Evolutionary conservation across 2,113 vertebrate species (phyloP).

Genomic region (Ailuropoda melanoleuca): DNA sequence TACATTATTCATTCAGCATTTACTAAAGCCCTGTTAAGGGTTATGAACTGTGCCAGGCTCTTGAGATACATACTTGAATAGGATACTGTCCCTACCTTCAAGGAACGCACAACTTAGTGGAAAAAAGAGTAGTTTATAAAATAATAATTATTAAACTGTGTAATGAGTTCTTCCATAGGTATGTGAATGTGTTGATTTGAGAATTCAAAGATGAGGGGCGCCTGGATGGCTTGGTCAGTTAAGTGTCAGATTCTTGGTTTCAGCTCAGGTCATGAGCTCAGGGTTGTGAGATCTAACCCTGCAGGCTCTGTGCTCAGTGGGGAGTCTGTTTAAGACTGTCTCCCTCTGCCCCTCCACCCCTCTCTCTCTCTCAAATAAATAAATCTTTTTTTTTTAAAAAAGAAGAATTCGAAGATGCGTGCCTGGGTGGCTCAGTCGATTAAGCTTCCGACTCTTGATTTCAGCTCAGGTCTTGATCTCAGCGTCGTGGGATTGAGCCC

Average conservation of each 20-base stretch:
- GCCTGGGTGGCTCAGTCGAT: background rate
- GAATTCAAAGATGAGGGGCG: background rate
- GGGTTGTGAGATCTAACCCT: background rate
- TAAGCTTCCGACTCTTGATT: background rate
- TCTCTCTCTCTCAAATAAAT: background rate
- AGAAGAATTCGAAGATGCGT: background rate
- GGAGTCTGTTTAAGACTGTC: background rate
- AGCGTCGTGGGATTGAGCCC: background rate
- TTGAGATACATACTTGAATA: background rate
- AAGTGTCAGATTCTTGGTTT: background rate
- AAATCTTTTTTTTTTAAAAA: background rate
- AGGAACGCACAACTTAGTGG: background rate
- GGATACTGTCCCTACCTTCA: background rate
- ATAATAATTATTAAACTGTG: background rate
- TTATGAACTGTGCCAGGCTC: background rate
- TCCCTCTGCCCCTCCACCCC: background rate
- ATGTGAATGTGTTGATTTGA: conserved; percentile 19
- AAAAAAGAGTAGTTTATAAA: background rate
- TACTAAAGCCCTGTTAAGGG: background rate
- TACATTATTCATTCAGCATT: background rate
- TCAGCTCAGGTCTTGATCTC: background rate
- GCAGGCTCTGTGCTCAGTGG: background rate
- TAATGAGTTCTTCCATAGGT: background rate
- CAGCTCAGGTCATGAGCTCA: background rate
- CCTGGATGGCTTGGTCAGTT: background rate